These are phyloP conservation scores for Lagorchestes hirsutus DNA, from an alignment of 2,797 vertebrate species.

Conservation along the genomic window DNA sequence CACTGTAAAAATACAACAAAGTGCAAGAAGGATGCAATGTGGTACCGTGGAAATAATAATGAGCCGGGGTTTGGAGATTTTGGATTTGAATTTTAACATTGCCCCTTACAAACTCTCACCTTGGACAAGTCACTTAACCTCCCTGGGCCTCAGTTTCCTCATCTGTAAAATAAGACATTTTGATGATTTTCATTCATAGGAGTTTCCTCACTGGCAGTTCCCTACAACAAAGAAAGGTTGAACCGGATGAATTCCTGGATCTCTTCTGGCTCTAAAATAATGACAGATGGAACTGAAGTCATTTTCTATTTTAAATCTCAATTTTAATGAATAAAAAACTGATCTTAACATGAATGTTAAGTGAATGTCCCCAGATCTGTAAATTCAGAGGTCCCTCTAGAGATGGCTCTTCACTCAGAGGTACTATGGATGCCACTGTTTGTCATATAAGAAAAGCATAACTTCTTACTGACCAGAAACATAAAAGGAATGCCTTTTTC, in stretches of 20 bases:
- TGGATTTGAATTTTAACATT: neutral
- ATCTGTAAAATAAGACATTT: neutral
- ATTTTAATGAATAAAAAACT: neutral
- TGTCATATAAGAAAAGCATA: neutral
- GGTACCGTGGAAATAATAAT: neutral
- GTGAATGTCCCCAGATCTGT: neutral
- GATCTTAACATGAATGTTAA: neutral
- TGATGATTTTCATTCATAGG: neutral
- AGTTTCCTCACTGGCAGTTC: neutral
- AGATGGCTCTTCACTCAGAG: neutral
- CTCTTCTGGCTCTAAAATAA: neutral
- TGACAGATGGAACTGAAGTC: neutral
- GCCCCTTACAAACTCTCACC: neutral
- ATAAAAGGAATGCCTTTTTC: neutral
- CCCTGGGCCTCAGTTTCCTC: neutral
- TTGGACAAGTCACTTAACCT: neutral
- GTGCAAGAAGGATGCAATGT: neutral
- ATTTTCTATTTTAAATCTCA: neutral
- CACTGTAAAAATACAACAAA: neutral
- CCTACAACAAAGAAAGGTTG: neutral
- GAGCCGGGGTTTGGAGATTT: neutral
- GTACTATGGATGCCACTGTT: neutral
- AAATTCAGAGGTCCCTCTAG: neutral
- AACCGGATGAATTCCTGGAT: neutral
- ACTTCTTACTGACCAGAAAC: neutral